A percentile compares a stretch with the other conserved stretches of the same genome.
Evolutionary conservation across 2,113 vertebrate genomes (phyloP).

Genomic region (Peromyscus leucopus): DNA sequence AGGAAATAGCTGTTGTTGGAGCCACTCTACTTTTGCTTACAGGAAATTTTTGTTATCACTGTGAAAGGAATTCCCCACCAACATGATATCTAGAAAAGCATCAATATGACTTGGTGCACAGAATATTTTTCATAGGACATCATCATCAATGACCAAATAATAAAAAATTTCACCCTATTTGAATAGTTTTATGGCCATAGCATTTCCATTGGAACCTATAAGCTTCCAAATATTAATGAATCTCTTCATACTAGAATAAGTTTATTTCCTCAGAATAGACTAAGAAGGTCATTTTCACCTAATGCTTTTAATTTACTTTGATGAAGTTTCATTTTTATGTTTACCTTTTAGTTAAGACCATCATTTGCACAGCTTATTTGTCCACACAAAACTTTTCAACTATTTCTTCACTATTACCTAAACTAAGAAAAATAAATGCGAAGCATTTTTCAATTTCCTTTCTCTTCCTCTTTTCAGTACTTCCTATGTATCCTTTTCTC

Average conservation of each 20-base stretch:
- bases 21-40: background rate
- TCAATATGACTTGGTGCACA: background rate
- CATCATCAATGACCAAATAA: background rate
- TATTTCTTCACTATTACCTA: background rate
- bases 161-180: slow-evolving; percentile 87
- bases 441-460: background rate
- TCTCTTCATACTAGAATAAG: slow-evolving; percentile 94
- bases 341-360: background rate
- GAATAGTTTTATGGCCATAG: slow-evolving; percentile 95
- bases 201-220: slow-evolving; percentile 97
- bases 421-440: background rate
- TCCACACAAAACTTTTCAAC: background rate
- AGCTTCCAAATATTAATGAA: slow-evolving; percentile 96
- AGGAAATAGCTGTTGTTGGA: background rate
- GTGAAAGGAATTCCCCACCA: background rate
- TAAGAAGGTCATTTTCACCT: slow-evolving; percentile 95
- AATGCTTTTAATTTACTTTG: slow-evolving; percentile 72
- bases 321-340: background rate
- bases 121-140: background rate
- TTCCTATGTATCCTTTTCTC: background rate
- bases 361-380: background rate
- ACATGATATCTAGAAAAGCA: background rate
- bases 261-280: slow-evolving; percentile 96
- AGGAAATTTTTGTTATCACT: background rate
- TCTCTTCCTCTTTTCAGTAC: background rate